Evolutionary conservation across 2,113 vertebrate genomes (phyloP), one percentile per base, ranked within the genome.

Genomic region (Cyanoderma ruficeps): DNA sequence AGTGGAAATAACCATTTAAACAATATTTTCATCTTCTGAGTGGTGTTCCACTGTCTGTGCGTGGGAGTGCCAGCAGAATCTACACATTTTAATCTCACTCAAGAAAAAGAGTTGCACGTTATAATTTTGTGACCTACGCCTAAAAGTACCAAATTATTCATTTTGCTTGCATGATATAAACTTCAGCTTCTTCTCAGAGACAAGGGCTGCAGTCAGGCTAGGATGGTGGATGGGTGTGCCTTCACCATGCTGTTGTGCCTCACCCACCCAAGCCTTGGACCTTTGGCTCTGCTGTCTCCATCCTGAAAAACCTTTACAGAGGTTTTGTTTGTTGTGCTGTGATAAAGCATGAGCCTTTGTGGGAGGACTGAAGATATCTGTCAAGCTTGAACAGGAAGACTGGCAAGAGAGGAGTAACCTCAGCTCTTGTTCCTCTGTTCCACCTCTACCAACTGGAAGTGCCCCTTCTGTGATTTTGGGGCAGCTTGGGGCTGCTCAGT

Each of bases 171-270:
- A 0, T 74, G 24, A 41, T 60, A 33, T 41, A 56, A 89, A 65
- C 21, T 49, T 11, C 24, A 60, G 23, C 20, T 87, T n/a, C 27
- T 72, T 28, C 28, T 68, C 46, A 72, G 71, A 81, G n/a, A 24
- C 35, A 21, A 46, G 33, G 18, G 16, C 35, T 35, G 49, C 15
- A 28, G n/a, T 65, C 37, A 57, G 59, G 6, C 33, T 59, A 22
- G 22, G 37, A 42, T 63, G 37, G 60, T 7, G 5, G 24, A 23
- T 7, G 10, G 10, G 2, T 47, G 11, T 0, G 0, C 53, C 57
- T 77, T 65, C 59, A 52, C 15, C 28, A 17, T 3, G 8, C n/a
- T 63, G 52, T 7, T 15, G 13, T 10, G 8, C 59, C 27, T 79
- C 52, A 59, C 19, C 22, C 24, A 16, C 6, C 3, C 19, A 50